These are phyloP conservation scores for Thalassaphorura encarpata DNA, from an alignment of 1,140 invertebrate species.

Conservation along the genomic window DNA sequence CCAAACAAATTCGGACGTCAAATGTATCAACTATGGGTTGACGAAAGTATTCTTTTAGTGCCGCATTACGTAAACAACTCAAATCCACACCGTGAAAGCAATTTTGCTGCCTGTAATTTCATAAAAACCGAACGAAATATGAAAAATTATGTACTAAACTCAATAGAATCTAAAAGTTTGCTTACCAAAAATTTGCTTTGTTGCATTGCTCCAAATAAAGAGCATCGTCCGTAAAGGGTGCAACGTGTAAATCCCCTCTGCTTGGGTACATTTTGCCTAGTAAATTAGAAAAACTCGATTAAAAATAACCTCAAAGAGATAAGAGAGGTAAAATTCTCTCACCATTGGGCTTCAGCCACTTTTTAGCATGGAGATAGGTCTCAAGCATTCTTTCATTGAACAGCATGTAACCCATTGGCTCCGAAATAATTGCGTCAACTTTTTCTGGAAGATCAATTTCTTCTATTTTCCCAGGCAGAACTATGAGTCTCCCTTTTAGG, in stretches of 20 bases:
- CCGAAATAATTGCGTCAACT: conserved; percentile 96
- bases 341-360: conserved; percentile 88
- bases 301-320: conserved; percentile 3
- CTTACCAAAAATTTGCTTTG: conserved; percentile 95
- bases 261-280: conserved; percentile 86
- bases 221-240: conserved; percentile 97
- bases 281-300: conserved; percentile 25
- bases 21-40: conserved; percentile 96
- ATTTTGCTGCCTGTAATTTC: conserved; percentile 76
- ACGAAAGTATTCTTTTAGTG: conserved; percentile 94
- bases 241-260: conserved; percentile 90
- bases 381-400: conserved; percentile 99
- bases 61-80: conserved; percentile 75
- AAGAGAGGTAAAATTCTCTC: conserved; percentile 14
- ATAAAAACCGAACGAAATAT: conserved; percentile 5
- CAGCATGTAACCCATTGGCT: conserved; percentile 99
- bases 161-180: conserved; percentile 9
- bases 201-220: conserved; percentile 97
- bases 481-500: conserved; percentile 70
- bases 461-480: conserved; percentile 97
- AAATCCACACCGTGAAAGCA: conserved; percentile 98
- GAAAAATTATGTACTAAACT: conserved; percentile 9
- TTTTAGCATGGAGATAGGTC: conserved; percentile 96
- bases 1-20: conserved; percentile 94
- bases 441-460: conserved; percentile 90